Evolutionary conservation across 2,888 invertebrate genomes (phyloP).

Genomic region (Caenorhabditis doughertyi): DNA sequence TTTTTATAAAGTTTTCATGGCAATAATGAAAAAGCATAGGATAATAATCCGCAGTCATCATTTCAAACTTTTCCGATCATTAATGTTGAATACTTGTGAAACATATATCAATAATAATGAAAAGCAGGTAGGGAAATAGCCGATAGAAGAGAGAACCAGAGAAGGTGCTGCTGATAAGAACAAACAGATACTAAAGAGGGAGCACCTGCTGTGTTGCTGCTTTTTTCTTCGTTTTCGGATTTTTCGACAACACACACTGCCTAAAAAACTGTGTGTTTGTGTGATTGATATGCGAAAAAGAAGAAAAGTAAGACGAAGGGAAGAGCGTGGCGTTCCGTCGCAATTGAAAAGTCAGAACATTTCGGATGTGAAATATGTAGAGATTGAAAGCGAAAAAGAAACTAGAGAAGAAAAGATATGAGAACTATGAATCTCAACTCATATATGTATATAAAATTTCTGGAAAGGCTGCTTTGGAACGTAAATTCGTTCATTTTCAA

Average conservation of each 20-base stretch:
- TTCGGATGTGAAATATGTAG: constrained; percentile 8
- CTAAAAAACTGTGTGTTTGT: constrained; percentile 12
- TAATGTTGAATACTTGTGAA: constrained; percentile 10
- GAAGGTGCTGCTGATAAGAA: constrained; percentile 41
- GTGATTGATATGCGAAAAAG: neutral
- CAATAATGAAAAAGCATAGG: constrained; percentile 39
- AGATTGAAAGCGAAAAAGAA: neutral
- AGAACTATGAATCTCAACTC: too few relatives aligned
- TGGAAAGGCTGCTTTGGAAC: too few relatives aligned
- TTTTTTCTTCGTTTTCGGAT: constrained; percentile 4
- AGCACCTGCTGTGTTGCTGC: constrained; percentile 29
- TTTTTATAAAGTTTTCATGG: constrained; percentile 10
- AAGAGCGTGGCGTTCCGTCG: constrained; percentile 12
- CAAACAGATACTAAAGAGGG: constrained; percentile 38
- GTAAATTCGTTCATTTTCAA: too few relatives aligned
- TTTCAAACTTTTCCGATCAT: constrained; percentile 8
- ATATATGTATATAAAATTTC: too few relatives aligned
- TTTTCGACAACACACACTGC: constrained; percentile 25
- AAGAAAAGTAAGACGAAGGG: neutral
- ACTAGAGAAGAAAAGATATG: constrained; percentile 29
- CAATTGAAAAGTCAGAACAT: constrained; percentile 18
- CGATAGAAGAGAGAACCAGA: constrained; percentile 20
- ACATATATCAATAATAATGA: constrained; percentile 27
- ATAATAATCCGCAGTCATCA: constrained; percentile 47
- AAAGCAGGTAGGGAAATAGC: constrained; percentile 24